phyloP scores from a whole-genome alignment of 2,888 invertebrate species.

The Hirtodrosophila trivittata region DNA sequence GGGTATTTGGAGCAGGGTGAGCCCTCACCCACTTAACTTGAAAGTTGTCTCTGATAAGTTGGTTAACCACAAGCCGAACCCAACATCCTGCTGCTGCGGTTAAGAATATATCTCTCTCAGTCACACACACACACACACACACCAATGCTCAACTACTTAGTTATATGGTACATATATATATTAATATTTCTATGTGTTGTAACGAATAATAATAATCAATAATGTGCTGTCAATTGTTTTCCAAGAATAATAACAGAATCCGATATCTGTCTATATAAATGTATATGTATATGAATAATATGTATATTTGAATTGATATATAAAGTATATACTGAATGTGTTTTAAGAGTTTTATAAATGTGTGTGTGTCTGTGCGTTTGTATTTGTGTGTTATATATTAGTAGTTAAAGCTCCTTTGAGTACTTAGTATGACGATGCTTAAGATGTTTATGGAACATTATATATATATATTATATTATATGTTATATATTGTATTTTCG shows the following conservation, averaged over 20 bases:
- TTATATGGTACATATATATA: slow-evolving; percentile 21
- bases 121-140: slow-evolving; percentile 12
- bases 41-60: slow-evolving; percentile 30
- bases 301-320: slow-evolving; percentile 18
- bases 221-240: slow-evolving; percentile 66
- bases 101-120: slow-evolving; percentile 12
- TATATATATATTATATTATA: slow-evolving; percentile 12
- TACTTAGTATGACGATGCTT: slow-evolving; percentile 28
- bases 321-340: slow-evolving; percentile 33
- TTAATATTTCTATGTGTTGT: slow-evolving; percentile 60
- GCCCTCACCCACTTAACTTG: background rate
- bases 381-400: slow-evolving; percentile 21
- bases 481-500: slow-evolving; percentile 23
- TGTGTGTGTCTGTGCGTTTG: slow-evolving; percentile 3
- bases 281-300: slow-evolving; percentile 5
- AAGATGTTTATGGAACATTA: background rate
- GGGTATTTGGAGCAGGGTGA: too few species aligned
- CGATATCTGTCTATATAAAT: slow-evolving; percentile 1
- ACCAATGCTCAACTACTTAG: slow-evolving; percentile 11
- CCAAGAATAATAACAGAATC: slow-evolving; percentile 7
- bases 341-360: slow-evolving; percentile 45
- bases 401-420: slow-evolving; percentile 49
- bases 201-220: slow-evolving; percentile 46
- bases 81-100: too few species aligned
- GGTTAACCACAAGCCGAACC: background rate